Evolutionary conservation across 2,113 vertebrate species (phyloP), one percentile per base, ranked within the genome.

Genomic region (Speoplatyrhinus poulsoni): DNA sequence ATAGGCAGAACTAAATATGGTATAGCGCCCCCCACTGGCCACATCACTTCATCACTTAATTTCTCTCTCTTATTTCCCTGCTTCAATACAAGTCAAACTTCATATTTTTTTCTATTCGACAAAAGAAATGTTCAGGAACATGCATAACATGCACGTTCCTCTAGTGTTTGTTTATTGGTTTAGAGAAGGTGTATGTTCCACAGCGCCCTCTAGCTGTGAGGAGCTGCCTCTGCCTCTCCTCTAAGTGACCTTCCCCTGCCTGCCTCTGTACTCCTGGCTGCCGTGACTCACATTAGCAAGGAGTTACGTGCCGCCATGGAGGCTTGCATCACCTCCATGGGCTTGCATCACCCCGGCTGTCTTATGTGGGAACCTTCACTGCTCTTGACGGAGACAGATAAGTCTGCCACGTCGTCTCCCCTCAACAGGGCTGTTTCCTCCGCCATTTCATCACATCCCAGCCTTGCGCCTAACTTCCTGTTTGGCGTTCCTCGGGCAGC

Each of bases 281-380:
- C 61, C 70, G 77, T 83, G 87, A 84, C 82, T 90, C 84, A 85
- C 90, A 83, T 85, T 83, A 82, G 80, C 75, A 70, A 0, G 63
- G 74, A 87, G 72, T 92, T 91, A 77, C 90, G 79, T 81, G 46
- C 41, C 84, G 82, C 83, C 79, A 78, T 63, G 54, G 46, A 60
- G 80, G 62, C 36, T 41, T 41, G 36, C 36, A 8, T 41, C 36
- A 41, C 7, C 26, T 26, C 26, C 26, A 26, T 86, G 81, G 73
- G 78, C 83, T 93, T 93, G 87, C 92, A 88, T 93, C 92, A 92
- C 75, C 81, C 78, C 49, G 77, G 74, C 41, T 49, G 47, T 58
- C 49, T 84, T 86, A 82, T 88, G 84, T 86, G 84, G 79, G 87
- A 90, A 87, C 87, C 81, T 83, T 75, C 82, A 41, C 36, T 79